These are phyloP conservation scores for Metopolophium dirhodum DNA, from an alignment of 1,140 invertebrate species.

Conservation along the genomic window DNA sequence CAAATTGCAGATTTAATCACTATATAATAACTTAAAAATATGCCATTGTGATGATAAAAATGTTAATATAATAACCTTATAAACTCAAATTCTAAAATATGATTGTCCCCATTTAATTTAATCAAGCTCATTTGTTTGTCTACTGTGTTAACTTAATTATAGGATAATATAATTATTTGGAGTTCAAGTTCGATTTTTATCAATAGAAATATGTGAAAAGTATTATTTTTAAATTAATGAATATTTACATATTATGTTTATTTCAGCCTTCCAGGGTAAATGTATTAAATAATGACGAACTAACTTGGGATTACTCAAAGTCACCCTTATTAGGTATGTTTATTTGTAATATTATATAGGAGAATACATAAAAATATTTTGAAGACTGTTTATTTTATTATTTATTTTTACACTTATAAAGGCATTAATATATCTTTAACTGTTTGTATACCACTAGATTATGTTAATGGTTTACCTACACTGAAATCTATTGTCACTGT, in stretches of 20 bases:
- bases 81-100: not conserved
- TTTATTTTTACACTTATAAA: not conserved
- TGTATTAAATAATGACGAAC: not conserved
- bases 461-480: constrained; percentile 6
- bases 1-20: not conserved
- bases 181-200: not conserved
- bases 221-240: not conserved
- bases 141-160: not conserved
- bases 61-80: not conserved
- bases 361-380: not conserved
- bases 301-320: not conserved
- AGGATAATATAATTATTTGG: too few species aligned
- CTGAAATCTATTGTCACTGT: not conserved
- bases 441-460: not conserved
- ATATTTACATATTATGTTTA: not conserved
- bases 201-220: not conserved
- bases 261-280: not conserved
- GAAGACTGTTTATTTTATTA: not conserved
- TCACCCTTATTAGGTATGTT: constrained; percentile 24
- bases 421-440: not conserved
- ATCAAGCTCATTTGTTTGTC: too few species aligned
- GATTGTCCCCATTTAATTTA: not conserved
- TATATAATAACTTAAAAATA: too few species aligned
- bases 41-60: too few species aligned
- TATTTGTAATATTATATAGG: not conserved